Conservation (phyloP, 2,113 vertebrate genomes). For the Pseudorasbora parva region DNA sequence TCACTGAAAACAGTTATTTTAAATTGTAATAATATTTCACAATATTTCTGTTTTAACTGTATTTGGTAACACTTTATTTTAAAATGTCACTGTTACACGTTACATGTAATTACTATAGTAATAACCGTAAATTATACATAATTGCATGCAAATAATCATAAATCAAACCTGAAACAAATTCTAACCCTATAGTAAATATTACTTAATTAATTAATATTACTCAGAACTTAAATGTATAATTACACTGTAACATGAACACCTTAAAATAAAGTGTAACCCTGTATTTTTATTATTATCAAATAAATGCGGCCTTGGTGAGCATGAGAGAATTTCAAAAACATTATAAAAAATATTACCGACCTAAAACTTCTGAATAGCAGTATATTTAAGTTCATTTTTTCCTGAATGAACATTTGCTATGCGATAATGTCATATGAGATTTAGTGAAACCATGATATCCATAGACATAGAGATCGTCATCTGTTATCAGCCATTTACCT, state of each 20-base stretch:
- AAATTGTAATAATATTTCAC: too few species aligned
- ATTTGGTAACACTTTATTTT: neutral
- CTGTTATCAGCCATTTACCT: constrained; percentile 23
- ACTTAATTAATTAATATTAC: too few species aligned
- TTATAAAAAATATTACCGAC: neutral
- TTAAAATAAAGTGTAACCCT: too few species aligned
- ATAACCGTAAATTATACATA: too few species aligned
- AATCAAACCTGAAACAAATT: too few species aligned
- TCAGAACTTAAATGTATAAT: too few species aligned
- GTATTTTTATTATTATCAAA: neutral
- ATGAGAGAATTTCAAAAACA: neutral
- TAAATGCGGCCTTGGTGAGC: neutral
- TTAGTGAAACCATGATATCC: neutral
- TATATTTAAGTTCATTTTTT: neutral
- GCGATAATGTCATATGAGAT: neutral
- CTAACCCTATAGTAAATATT: too few species aligned
- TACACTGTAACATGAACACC: too few species aligned
- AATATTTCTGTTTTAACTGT: neutral
- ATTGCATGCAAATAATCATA: too few species aligned
- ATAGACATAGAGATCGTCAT: constrained; percentile 7
- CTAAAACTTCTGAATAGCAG: neutral
- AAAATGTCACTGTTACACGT: too few species aligned
- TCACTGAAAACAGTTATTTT: too few species aligned
- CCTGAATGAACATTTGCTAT: neutral
- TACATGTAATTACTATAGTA: too few species aligned